These are phyloP conservation scores for Balearica regulorum DNA, from an alignment of 2,797 vertebrate species.

Conservation along the genomic window DNA sequence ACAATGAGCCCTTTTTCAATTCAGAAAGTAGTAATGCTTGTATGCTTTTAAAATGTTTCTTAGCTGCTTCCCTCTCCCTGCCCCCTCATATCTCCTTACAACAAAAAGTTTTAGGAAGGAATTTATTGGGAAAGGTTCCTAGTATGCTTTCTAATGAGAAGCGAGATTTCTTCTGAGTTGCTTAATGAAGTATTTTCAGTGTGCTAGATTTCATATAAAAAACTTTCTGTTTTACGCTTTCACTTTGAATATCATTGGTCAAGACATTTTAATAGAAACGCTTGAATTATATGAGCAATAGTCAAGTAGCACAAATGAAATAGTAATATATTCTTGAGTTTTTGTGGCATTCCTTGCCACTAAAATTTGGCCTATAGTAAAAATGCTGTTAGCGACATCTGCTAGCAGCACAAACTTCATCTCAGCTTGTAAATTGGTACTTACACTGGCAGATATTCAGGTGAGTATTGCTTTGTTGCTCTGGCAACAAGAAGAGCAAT, in stretches of 20 bases:
- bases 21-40: background rate
- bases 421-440: conserved; percentile 15
- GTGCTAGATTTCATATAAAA: background rate
- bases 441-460: conserved; percentile 32
- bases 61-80: background rate
- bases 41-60: background rate
- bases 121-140: background rate
- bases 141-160: background rate
- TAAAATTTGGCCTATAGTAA: background rate
- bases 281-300: conserved; percentile 38
- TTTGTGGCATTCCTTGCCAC: background rate
- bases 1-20: background rate
- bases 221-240: background rate
- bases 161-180: background rate
- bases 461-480: conserved; percentile 57
- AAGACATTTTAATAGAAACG: conserved; percentile 26
- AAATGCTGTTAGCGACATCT: background rate
- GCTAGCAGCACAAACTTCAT: conserved; percentile 6
- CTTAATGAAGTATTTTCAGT: background rate
- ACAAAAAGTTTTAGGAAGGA: background rate
- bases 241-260: background rate
- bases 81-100: background rate
- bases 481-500: conserved; percentile 49
- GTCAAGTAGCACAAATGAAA: background rate
- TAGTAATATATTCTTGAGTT: background rate